phyloP scores from a whole-genome alignment of 1,140 invertebrate genomes.

The Drosophila aff. region DNA sequence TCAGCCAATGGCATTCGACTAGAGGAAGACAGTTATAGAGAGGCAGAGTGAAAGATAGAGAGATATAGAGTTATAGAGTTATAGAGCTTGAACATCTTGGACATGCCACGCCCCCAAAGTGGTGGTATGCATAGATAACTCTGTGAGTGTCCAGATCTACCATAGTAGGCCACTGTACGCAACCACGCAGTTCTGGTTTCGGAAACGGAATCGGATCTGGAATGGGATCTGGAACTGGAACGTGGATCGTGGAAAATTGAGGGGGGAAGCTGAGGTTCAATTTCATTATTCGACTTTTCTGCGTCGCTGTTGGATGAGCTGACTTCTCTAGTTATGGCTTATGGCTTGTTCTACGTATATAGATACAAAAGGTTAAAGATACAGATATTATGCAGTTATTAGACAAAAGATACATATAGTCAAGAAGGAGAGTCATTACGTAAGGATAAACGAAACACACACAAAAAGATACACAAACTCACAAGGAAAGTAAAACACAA shows the following conservation, averaged over 20 bases:
- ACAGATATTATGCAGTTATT: slow-evolving; percentile 53
- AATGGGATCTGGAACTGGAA: slow-evolving; percentile 20
- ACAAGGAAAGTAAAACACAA: slow-evolving; percentile 37
- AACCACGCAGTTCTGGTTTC: slow-evolving; percentile 83
- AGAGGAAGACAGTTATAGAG: slow-evolving; percentile 7
- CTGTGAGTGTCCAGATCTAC: slow-evolving; percentile 82
- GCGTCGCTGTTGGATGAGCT: slow-evolving; percentile 44
- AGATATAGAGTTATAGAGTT: slow-evolving; percentile 6
- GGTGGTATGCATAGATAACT: slow-evolving; percentile 48
- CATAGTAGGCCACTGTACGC: slow-evolving; percentile 85
- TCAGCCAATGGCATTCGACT: slow-evolving; percentile 38
- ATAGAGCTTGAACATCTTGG: slow-evolving; percentile 44
- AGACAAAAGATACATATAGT: slow-evolving; percentile 56
- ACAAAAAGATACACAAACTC: slow-evolving; percentile 36
- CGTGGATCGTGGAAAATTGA: slow-evolving; percentile 2
- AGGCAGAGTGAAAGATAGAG: background rate
- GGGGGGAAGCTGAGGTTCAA: slow-evolving; percentile 19
- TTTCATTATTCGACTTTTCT: slow-evolving; percentile 22
- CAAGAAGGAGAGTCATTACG: slow-evolving; percentile 48
- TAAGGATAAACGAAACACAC: slow-evolving; percentile 40
- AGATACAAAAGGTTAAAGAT: slow-evolving; percentile 60
- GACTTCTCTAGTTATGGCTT: slow-evolving; percentile 48
- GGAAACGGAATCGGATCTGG: slow-evolving; percentile 37
- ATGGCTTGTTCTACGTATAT: slow-evolving; percentile 55
- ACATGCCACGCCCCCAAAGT: slow-evolving; percentile 51